These are phyloP conservation scores for Lagenorhynchus albirostris DNA, from an alignment of 2,113 vertebrate species.

Conservation along the genomic window DNA sequence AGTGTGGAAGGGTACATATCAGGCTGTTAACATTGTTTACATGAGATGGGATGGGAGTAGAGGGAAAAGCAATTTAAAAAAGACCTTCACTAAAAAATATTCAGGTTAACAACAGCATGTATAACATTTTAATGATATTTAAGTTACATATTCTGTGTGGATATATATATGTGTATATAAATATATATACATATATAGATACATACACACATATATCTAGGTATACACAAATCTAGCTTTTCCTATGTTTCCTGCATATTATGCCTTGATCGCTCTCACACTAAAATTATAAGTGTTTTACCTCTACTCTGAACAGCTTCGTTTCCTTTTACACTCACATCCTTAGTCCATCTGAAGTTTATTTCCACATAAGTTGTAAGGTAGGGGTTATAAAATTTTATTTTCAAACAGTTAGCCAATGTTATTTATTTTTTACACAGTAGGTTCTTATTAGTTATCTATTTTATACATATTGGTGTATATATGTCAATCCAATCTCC, in stretches of 20 bases:
- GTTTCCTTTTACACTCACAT: background rate
- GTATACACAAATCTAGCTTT: background rate
- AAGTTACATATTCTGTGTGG: background rate
- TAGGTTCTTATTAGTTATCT: too few species aligned
- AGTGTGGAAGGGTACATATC: background rate
- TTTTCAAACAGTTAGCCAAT: background rate
- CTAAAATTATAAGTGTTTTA: background rate
- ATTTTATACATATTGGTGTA: too few species aligned
- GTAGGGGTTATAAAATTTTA: background rate
- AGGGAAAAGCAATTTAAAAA: background rate
- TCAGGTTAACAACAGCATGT: background rate
- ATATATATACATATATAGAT: background rate
- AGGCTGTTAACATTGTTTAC: background rate
- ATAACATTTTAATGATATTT: background rate
- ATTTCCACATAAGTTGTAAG: background rate
- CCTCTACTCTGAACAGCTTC: background rate
- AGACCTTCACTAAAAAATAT: background rate
- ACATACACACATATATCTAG: background rate
- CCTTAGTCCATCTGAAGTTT: background rate
- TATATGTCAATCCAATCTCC: too few species aligned
- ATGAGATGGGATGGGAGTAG: background rate
- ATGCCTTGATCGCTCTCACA: background rate
- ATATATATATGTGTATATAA: background rate
- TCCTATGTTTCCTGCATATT: background rate
- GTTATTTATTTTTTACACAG: too few species aligned